Base-by-base conservation (phyloP, 35 echinoderm and acorn worm genomes). In the Amphiura filiformis region DNA sequence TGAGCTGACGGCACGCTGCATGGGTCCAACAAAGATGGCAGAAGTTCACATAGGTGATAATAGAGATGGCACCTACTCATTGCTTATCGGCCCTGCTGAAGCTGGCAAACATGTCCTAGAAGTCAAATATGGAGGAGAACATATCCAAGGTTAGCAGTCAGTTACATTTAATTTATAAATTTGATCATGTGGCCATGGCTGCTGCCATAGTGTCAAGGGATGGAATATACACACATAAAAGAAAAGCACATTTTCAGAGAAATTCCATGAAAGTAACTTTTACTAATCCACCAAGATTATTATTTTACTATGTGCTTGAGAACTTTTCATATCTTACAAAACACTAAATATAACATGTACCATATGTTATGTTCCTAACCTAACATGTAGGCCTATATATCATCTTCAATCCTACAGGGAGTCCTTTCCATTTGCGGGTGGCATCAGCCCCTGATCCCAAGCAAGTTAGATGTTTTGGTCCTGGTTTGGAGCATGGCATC, bases 401-500 rank as follows among this genome's bases (percentile, higher is more conserved):
- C n/a, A n/a, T n/a, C n/a, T n/a, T n/a, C n/a, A n/a, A n/a, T n/a
- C n/a, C n/a, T n/a, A n/a, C n/a, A 99, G 96, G 96, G 57, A 99
- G 96, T 82, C 96, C 96, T 31, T 99, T 99, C 47, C 36, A 77
- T 1, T 37, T 99, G 36, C 87, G 84, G 17, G 96, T 99, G 20
- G 76, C 93, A 39, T 86, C 76, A 1, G 86, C 96, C 1, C 96
- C 96, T 17, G 96, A 99, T 77, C 93, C 96, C 36, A 94, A 81
- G 31, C 84, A 99, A 56, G 93, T 99, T 7, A 77, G 56, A 20
- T 94, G 93, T 82, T 89, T 86, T 78, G 96, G 96, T 32, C 87
- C 90, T 39, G 96, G 96, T 34, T 80, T 99, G 47, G 90, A 92
- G 34, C 96, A 99, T 82, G 96, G 96, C 33, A 94, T 99, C 37